Base-by-base conservation (phyloP, 2,888 invertebrate genomes). In the Synergus itoensis region DNA sequence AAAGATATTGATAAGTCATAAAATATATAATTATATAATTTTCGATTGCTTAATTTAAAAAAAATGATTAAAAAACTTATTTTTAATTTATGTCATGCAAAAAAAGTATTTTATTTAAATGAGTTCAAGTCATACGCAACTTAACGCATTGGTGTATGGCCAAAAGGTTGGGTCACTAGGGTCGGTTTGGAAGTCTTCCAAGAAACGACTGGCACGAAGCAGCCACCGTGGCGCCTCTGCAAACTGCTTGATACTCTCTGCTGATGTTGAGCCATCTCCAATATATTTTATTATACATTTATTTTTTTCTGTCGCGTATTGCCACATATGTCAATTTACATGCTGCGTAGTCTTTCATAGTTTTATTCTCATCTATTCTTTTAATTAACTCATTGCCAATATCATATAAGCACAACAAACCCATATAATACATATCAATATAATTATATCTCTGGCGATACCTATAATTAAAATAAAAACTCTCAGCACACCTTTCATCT, bases 111-210 rank as follows among this genome's bases (percentile, higher is more conserved):
- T 53, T 76, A 21, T 60, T 57, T 78, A 67, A 77, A 53, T 57
- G 76, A 57, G 53, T 76, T 14, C 60, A 57, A 65, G 60, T 64
- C 36, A 48, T 77, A 84, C 83, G 83, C 80, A 79, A 82, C 82
- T 80, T 77, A 77, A 80, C 80, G 81, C 81, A 80, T 86, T 87
- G 88, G 86, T 86, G 84, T 79, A 80, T 69, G 81, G 87, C 88
- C 88, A 88, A 88, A 84, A 81, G 81, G 81, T 80, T 83, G 82
- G 86, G 73, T 73, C 73, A 73, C 82, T 80, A 76, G 79, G 77
- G 85, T 85, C 82, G 80, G 73, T 80, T 88, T 88, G 89, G 88
- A 88, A 85, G 83, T 80, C 83, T 85, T 86, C 88, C 89, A 89
- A 88, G 82, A 84, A 84, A 64, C 77, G 77, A 60, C 77, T 80